Evolutionary conservation across 2,113 vertebrate genomes (phyloP), one percentile per base, ranked within the genome.

Genomic region (Cisticola juncidis): DNA sequence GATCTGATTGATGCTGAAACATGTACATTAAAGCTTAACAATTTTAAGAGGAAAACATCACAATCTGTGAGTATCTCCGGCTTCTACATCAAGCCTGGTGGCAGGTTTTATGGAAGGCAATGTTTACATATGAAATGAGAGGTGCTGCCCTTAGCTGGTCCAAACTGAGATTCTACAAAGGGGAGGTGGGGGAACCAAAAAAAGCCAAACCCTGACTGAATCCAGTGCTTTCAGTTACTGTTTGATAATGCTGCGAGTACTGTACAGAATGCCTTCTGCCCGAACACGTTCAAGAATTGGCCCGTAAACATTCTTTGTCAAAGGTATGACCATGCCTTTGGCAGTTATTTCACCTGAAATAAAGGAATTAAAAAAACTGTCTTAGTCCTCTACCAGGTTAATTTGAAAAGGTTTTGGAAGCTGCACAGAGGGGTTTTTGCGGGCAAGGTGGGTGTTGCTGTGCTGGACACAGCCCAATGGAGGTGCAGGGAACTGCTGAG

Each of bases 251-350:
- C 98, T 99, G 76, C 97, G 98, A 29, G 97, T 98, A 12, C 90
- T 98, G 93, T 98, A 98, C 22, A 97, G 31, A 56, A 99, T 98
- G 62, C 99, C 99, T 96, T 99, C 99, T 53, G 98, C 98, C 96
- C 96, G 98, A 90, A 99, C 98, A 42, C 98, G 96, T 58, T 98
- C 98, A 87, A 99, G 94, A 61, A 98, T 97, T 40, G 98, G 99
- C 84, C 97, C 95, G 4, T 99, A 99, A 77, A 99, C 96, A 4
- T 98, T 98, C 97, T 99, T 99, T 0, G 97, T 98, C 98, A 99
- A 91, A 9, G 99, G 99, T 62, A 98, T 92, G 48, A 99, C 98
- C 82, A 99, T 95, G 40, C 99, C 99, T 97, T 98, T 99, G 11
- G 97, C 94, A 24, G 64, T 91, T 96, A 99, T 99, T 97, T 99